Evolutionary conservation across 1,140 invertebrate genomes (phyloP).

Genomic region (Cydia fagiglandana): DNA sequence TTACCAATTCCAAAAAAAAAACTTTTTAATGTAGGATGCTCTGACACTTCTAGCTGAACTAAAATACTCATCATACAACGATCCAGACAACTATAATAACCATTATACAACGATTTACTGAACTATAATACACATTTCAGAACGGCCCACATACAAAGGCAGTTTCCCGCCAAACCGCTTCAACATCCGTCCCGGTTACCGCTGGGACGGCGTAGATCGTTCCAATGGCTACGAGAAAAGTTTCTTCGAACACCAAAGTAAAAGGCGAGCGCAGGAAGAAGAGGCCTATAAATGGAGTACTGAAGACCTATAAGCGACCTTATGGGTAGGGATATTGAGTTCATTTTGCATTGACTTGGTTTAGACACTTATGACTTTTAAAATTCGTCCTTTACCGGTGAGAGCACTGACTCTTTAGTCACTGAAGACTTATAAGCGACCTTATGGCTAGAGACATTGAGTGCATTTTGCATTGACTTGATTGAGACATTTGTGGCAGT

Average conservation of each 20-base stretch:
- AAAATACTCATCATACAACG: too few relatives aligned
- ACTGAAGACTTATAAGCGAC: too few relatives aligned
- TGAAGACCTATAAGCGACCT: constrained; percentile 91
- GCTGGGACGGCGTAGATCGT: constrained; percentile 99
- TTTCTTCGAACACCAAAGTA: constrained; percentile 89
- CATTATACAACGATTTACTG: neutral
- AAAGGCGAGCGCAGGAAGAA: constrained; percentile 87
- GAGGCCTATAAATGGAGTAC: constrained; percentile 97
- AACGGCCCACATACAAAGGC: constrained; percentile 88
- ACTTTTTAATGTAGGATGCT: too few relatives aligned
- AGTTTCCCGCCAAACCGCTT: constrained; percentile 94
- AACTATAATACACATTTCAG: constrained; percentile 69
- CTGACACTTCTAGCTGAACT: too few relatives aligned
- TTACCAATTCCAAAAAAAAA: too few relatives aligned
- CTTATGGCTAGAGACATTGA: too few relatives aligned
- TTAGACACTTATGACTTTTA: neutral
- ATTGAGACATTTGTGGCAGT: too few relatives aligned
- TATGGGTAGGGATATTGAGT: neutral
- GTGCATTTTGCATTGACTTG: too few relatives aligned
- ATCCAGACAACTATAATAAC: too few relatives aligned
- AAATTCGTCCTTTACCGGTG: too few relatives aligned
- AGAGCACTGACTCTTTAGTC: too few relatives aligned
- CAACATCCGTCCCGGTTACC: constrained; percentile 93
- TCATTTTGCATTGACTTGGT: neutral
- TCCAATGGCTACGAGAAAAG: constrained; percentile 98